Percentiles rank a stretch among this genome's conserved stretches.
Conservation (phyloP, 2,113 vertebrate genomes). For the Oncorhynchus keta region DNA sequence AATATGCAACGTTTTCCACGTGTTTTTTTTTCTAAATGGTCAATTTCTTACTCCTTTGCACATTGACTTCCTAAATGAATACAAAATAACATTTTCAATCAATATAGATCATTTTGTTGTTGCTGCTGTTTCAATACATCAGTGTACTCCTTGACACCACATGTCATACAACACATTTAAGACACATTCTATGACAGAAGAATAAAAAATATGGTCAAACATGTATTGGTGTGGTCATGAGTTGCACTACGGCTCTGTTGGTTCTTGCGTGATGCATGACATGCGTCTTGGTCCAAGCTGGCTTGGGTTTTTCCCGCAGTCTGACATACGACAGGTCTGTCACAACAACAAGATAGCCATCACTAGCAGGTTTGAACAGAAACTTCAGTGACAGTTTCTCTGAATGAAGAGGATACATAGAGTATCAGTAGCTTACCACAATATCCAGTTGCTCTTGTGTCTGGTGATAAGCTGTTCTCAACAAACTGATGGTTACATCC, state of each 20-base stretch:
- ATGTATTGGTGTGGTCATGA: constrained; percentile 1
- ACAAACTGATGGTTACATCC: constrained; percentile 1
- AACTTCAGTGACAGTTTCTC: not conserved
- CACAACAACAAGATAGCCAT: not conserved
- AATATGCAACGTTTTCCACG: not conserved
- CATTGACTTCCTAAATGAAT: not conserved
- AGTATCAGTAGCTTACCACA: constrained; percentile 5
- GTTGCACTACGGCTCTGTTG: not conserved
- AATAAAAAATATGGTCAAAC: not conserved
- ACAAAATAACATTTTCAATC: not conserved
- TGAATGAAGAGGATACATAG: not conserved
- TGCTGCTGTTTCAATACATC: not conserved
- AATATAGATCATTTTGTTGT: not conserved
- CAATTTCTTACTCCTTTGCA: not conserved
- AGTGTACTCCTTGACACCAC: not conserved
- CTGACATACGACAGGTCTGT: not conserved
- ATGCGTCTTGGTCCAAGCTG: not conserved
- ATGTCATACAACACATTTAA: not conserved
- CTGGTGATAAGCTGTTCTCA: not conserved
- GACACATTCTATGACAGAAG: not conserved
- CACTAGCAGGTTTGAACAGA: not conserved
- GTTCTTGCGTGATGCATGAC: not conserved
- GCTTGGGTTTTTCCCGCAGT: not conserved
- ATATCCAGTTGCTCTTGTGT: not conserved
- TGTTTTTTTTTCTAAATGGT: not conserved